These are phyloP conservation scores for Glareola pratincola DNA, from an alignment of 2,113 vertebrate genomes.

Conservation along the genomic window DNA sequence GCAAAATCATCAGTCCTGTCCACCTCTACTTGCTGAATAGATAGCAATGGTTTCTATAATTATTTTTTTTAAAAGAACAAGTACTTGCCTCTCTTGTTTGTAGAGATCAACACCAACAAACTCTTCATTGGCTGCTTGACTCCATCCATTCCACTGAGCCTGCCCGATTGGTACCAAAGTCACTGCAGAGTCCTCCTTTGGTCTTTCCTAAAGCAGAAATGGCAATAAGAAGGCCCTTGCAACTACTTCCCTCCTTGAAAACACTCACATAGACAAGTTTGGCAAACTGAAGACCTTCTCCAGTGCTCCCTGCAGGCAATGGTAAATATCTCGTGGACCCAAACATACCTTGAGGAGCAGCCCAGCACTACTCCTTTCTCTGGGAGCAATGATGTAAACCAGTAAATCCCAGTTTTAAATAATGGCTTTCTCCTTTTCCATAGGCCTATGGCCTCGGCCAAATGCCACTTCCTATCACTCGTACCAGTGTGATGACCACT, in stretches of 20 bases:
- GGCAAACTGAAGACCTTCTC: background rate
- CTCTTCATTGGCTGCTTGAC: background rate
- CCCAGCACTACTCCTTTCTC: background rate
- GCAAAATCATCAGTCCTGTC: background rate
- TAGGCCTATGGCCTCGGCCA: background rate
- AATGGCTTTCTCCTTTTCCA: background rate
- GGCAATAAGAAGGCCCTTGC: background rate
- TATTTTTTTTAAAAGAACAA: background rate
- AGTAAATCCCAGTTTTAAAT: background rate
- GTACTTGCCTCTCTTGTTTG: background rate
- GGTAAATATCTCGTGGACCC: background rate
- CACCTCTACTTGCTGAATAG: background rate
- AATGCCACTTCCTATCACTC: background rate
- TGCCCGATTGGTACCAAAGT: background rate
- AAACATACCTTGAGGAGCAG: background rate
- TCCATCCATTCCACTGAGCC: background rate
- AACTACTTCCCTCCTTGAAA: background rate
- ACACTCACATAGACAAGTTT: background rate
- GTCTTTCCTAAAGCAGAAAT: conserved; percentile 29
- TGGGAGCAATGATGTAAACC: background rate
- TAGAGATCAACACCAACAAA: background rate
- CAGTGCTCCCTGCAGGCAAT: background rate
- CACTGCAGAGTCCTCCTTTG: background rate
- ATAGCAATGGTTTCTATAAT: background rate
- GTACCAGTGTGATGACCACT: background rate